Conservation (phyloP, 2,888 invertebrate genomes). For the Acronicta alni region DNA sequence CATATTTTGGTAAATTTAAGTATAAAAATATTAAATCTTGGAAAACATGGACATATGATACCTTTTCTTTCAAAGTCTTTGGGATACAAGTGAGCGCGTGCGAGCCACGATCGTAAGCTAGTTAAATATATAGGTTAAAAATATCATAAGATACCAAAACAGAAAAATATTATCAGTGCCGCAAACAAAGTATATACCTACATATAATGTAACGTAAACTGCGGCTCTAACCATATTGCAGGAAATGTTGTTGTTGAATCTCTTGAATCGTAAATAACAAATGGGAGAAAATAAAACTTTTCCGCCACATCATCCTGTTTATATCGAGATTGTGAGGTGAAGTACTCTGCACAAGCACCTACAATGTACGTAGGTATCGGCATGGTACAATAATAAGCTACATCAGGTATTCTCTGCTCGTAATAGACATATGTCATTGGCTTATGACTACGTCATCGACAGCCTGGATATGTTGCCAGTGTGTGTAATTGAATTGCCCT, state of each 20-base stretch:
- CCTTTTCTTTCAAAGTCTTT: neutral
- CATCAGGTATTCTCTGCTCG: too few relatives aligned
- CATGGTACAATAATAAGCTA: too few relatives aligned
- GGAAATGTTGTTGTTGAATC: slow-evolving; percentile 80
- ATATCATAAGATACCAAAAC: slow-evolving; percentile 8
- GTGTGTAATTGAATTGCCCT: too few relatives aligned
- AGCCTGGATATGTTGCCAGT: too few relatives aligned
- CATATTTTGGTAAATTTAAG: too few relatives aligned
- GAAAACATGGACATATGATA: too few relatives aligned
- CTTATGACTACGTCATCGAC: too few relatives aligned
- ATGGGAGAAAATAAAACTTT: slow-evolving; percentile 80
- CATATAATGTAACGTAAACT: slow-evolving; percentile 56
- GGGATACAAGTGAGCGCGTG: too few relatives aligned
- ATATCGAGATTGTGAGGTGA: slow-evolving; percentile 70
- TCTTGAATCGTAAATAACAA: slow-evolving; percentile 85
- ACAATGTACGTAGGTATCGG: slow-evolving; percentile 8
- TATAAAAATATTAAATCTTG: too few relatives aligned
- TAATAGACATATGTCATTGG: too few relatives aligned
- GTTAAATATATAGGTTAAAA: neutral
- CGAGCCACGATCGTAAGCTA: neutral
- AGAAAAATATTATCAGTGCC: slow-evolving; percentile 38
- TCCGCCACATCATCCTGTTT: slow-evolving; percentile 80
- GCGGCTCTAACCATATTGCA: slow-evolving; percentile 67
- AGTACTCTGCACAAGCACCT: slow-evolving; percentile 29
- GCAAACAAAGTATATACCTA: slow-evolving; percentile 39